Base-by-base conservation (phyloP, 2,797 vertebrate genomes). In the Spheniscus humboldti region DNA sequence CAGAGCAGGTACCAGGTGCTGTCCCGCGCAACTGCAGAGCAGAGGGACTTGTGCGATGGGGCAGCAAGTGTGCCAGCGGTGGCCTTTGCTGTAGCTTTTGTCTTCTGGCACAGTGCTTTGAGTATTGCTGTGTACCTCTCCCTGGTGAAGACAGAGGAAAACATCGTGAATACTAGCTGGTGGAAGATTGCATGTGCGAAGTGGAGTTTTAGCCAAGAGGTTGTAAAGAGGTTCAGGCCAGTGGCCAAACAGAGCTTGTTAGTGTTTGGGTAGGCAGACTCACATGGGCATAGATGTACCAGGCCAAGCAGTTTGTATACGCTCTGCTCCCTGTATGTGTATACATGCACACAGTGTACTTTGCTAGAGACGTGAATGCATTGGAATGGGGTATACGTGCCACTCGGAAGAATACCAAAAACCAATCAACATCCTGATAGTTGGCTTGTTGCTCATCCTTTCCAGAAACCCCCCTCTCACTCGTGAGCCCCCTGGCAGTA, bases 91-190 rank as follows among this genome's bases (percentile, higher is more conserved):
- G 52, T 25, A 52, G 48, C 57, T 57, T 10, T 22, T 43, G 11
- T n/a, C n/a, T n/a, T 22, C 23, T 16, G 55, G 57, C 60, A 16
- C 55, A 6, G 37, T 1, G 67, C 64, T 77, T 7, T 12, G 23
- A 8, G 28, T 0, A 1, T 0, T 23, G 69, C 35, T 31, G 37
- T 13, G 18, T 45, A 0, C 41, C 62, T 68, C 15, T 56, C 16
- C 83, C 63, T 31, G n/a, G 47, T 6, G 16, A 69, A 0, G 55
- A 12, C 27, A 3, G 71, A 43, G 67, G 7, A 27, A 13, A 41
- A 16, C 3, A 0, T 6, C 0, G 1, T 5, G 62, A 50, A 35
- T 28, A 0, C 3, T 1, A 1, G 27, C 33, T 57, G 47, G 47
- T 24, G 67, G 43, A 20, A 20, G 85, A 30, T 0, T 6, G 56